Evolutionary conservation across 2,888 invertebrate species (phyloP).

Genomic region (Neuroscelio doddi): DNA sequence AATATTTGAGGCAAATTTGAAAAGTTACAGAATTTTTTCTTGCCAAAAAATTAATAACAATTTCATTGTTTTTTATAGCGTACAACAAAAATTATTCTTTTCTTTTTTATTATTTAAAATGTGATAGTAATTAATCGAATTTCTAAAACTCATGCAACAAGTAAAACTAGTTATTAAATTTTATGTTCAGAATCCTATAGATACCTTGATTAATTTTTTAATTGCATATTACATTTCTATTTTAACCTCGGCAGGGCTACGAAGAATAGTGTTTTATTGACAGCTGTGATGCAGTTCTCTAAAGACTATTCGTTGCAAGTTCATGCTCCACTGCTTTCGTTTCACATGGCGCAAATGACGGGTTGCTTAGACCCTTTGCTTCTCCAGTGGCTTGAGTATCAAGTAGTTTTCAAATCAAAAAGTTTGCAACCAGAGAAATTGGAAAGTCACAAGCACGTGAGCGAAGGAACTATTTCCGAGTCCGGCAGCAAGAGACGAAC

Average conservation of each 20-base stretch:
- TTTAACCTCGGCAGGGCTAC: conserved; percentile 48
- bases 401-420: conserved; percentile 59
- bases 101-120: too few relatives aligned
- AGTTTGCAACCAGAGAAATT: conserved; percentile 42
- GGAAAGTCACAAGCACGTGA: conserved; percentile 48
- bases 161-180: too few relatives aligned
- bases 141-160: too few relatives aligned
- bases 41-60: too few relatives aligned
- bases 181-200: too few relatives aligned
- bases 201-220: too few relatives aligned
- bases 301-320: conserved; percentile 59
- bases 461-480: conserved; percentile 63
- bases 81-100: too few relatives aligned
- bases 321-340: conserved; percentile 73
- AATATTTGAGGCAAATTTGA: too few relatives aligned
- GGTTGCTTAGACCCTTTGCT: conserved; percentile 79
- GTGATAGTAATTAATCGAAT: too few relatives aligned
- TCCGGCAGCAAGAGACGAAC: conserved; percentile 58
- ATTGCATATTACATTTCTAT: too few relatives aligned
- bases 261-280: conserved; percentile 56
- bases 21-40: too few relatives aligned
- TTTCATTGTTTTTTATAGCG: too few relatives aligned
- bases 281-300: conserved; percentile 67
- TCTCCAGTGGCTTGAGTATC: conserved; percentile 78
- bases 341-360: conserved; percentile 73